Evolutionary conservation across 2,113 vertebrate species (phyloP).

Genomic region (Bubo bubo): DNA sequence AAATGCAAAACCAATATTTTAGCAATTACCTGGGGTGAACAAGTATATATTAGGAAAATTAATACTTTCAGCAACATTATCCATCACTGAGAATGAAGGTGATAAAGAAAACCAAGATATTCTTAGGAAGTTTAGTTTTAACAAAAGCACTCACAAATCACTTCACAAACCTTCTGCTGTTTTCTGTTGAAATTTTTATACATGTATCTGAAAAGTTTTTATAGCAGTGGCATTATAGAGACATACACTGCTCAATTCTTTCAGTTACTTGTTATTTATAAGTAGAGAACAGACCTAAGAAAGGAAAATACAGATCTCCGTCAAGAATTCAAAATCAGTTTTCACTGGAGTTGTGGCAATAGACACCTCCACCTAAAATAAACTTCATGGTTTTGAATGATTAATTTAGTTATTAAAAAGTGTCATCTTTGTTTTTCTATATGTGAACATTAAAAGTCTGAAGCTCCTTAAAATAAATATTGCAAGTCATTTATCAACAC

Average conservation of each 20-base stretch:
- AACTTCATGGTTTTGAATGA: background rate
- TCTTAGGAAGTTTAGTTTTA: slow-evolving; percentile 34
- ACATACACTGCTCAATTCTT: background rate
- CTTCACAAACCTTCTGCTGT: background rate
- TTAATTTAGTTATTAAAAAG: background rate
- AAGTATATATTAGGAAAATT: slow-evolving; percentile 26
- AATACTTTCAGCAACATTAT: slow-evolving; percentile 53
- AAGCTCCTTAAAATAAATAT: background rate
- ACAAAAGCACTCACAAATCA: background rate
- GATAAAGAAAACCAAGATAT: slow-evolving; percentile 50
- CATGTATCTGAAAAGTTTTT: background rate
- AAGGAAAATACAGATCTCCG: background rate
- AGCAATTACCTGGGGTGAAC: background rate
- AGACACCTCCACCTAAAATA: background rate
- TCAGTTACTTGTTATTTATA: background rate
- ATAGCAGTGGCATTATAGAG: background rate
- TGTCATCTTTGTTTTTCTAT: background rate
- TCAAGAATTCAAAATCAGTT: background rate
- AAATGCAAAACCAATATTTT: background rate
- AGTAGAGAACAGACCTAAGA: background rate
- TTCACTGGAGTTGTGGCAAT: background rate
- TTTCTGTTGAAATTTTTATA: background rate
- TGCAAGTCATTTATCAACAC: background rate
- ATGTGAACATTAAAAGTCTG: background rate
- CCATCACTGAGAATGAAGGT: background rate